Evolutionary conservation across 2,797 vertebrate genomes (phyloP).

Genomic region (Orientallactaga sibirica): DNA sequence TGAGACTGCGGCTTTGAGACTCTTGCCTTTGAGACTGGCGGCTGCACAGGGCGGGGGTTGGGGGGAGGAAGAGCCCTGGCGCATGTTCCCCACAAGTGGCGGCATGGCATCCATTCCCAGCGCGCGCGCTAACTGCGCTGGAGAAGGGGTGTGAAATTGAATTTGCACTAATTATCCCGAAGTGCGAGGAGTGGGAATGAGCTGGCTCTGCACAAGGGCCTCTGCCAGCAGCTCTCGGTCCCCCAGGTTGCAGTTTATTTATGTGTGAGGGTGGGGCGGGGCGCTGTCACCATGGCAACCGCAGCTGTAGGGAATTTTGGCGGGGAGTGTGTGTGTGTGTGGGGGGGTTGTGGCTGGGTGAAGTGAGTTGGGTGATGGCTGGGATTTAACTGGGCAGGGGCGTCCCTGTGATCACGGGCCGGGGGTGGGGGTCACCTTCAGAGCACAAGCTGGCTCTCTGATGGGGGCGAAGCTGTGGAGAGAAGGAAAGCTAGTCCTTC

Average conservation of each 20-base stretch:
- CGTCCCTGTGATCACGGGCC: background rate
- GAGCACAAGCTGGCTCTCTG: background rate
- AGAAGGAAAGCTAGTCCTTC: too few species aligned
- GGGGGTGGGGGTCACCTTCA: background rate
- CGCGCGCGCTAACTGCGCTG: slow-evolving; percentile 61
- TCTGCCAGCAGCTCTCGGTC: slow-evolving; percentile 70
- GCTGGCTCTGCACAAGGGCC: slow-evolving; percentile 71
- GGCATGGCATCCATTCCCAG: slow-evolving; percentile 60
- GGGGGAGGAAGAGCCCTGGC: background rate
- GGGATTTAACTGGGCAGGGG: background rate
- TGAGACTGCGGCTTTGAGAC: background rate
- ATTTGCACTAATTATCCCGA: slow-evolving; percentile 84
- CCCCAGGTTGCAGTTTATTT: slow-evolving; percentile 80
- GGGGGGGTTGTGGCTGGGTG: background rate
- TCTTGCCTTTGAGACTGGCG: background rate
- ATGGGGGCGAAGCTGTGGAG: background rate
- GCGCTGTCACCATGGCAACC: slow-evolving; percentile 69
- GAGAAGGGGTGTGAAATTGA: slow-evolving; percentile 82
- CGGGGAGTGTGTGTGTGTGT: background rate
- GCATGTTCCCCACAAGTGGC: slow-evolving; percentile 10
- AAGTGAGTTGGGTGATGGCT: background rate
- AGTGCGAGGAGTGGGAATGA: slow-evolving; percentile 76
- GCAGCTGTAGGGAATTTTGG: slow-evolving; percentile 70
- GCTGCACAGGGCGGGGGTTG: background rate
- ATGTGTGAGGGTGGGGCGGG: slow-evolving; percentile 56